Base-by-base conservation (phyloP, 2,113 vertebrate genomes). In the Plectropomus leopardus region DNA sequence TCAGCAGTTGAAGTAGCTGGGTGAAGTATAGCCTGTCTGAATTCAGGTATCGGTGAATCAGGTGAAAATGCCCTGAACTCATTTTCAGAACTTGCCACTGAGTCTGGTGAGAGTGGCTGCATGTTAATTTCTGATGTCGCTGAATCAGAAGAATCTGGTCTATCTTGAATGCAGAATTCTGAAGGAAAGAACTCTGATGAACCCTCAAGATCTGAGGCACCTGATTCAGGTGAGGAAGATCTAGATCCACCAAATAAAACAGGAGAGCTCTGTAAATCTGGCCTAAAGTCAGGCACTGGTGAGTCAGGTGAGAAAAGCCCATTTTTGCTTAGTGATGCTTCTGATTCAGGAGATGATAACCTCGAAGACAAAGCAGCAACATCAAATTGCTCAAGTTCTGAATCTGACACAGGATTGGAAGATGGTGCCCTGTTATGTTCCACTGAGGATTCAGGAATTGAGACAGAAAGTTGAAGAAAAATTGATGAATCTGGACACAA, bases 1-100 rank as follows among this genome's bases (percentile, higher is more conserved):
- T 28, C 73, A 57, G 23, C 36, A 23, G 30, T 7, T 51, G 61
- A 67, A 23, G 67, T 28, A 15, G 5, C 34, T 78, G 21, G 47
- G 5, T 65, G 6, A 24, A 36, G 0, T 5, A 79, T 6, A 32
- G 21, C 10, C 7, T 34, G 61, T 36, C 24, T 30, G 7, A 87
- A 92, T 2, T 79, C 70, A 61, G 72, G 86, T 54, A 89, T 61
- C 17, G 91, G 88, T 10, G 90, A 93, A 63, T 93, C 91, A 58
- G 78, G 83, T 11, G 65, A 85, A 44, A 90, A 72, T 19, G 36
- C 50, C 26, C 72, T 72, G 4, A 73, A 78, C 16, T 89, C 73
- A 77, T 82, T 55, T 67, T 79, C 66, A 72, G 88, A 90, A 45
- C 80, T 78, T 0, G 34, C 11, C 1, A 24, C n/a, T 61, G 86